These are phyloP conservation scores for Bedellia somnulentella DNA, from an alignment of 2,888 invertebrate species.

Conservation along the genomic window DNA sequence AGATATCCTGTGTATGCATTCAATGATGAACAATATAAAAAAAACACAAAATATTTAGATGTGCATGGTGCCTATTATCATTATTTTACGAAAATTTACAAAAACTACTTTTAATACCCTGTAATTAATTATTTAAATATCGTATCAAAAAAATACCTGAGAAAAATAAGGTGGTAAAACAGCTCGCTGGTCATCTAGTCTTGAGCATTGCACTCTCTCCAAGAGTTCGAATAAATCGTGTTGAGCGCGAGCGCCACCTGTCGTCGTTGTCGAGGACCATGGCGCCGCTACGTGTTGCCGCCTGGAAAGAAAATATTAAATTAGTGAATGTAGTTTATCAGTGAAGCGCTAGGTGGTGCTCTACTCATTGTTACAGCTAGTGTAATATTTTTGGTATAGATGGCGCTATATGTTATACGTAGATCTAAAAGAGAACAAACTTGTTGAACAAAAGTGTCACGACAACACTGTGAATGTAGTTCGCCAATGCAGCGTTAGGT, in stretches of 20 bases:
- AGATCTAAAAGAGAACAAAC: too few species aligned
- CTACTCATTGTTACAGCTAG: not conserved
- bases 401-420: not conserved
- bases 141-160: conserved; percentile 74
- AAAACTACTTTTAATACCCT: too few species aligned
- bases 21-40: too few species aligned
- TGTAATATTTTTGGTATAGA: not conserved
- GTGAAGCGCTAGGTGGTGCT: conserved; percentile 9
- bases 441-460: too few species aligned
- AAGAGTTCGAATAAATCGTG: conserved; percentile 91
- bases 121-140: too few species aligned
- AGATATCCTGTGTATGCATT: too few species aligned
- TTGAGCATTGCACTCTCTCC: conserved; percentile 91
- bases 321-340: not conserved
- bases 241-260: conserved; percentile 58
- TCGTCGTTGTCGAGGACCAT: conserved; percentile 51
- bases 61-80: too few species aligned
- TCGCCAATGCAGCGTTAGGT: conserved; percentile 14
- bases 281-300: conserved; percentile 67
- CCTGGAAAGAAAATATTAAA: conserved; percentile 40
- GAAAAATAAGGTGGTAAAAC: conserved; percentile 89
- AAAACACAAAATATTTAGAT: too few species aligned
- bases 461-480: too few species aligned
- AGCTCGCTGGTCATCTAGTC: conserved; percentile 96
- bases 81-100: too few species aligned